These are phyloP conservation scores for Perognathus longimembris DNA, from an alignment of 2,113 vertebrate species.

Conservation along the genomic window DNA sequence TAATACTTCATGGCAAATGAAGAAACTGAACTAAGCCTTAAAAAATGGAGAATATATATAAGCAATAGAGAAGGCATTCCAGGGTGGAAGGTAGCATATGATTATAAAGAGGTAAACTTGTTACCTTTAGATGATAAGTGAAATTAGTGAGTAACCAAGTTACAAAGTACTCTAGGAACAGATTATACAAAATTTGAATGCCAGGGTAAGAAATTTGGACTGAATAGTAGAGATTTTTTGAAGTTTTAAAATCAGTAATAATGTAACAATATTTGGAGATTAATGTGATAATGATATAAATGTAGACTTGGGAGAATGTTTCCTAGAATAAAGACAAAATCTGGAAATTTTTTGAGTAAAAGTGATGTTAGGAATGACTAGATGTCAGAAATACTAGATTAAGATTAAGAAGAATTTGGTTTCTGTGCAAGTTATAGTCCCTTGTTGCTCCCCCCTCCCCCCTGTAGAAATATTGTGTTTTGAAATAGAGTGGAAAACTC, in stretches of 20 bases:
- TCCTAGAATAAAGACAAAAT: slow-evolving; percentile 23
- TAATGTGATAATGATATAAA: neutral
- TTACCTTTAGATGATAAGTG: neutral
- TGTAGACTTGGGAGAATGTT: neutral
- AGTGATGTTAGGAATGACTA: slow-evolving; percentile 34
- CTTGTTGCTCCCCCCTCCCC: too few species aligned
- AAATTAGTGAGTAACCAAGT: slow-evolving; percentile 11
- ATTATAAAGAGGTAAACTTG: slow-evolving; percentile 4
- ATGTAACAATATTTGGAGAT: slow-evolving; percentile 25
- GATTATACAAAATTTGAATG: slow-evolving; percentile 37
- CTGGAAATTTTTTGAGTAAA: neutral
- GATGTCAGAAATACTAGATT: slow-evolving; percentile 26
- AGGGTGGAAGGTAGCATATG: neutral
- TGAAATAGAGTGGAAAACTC: neutral
- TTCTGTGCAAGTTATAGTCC: neutral
- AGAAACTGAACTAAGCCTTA: slow-evolving; percentile 16
- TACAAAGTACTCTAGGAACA: slow-evolving; percentile 1
- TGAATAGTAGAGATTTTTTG: neutral
- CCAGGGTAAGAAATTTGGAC: slow-evolving; percentile 23
- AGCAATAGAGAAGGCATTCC: neutral
- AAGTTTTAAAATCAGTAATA: slow-evolving; percentile 22
- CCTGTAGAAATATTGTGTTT: neutral
- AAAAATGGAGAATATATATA: neutral
- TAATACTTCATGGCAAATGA: slow-evolving; percentile 48
- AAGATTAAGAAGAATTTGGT: slow-evolving; percentile 13